Evolutionary conservation across 2,797 vertebrate species (phyloP).

Genomic region (Okamejei kenojei): DNA sequence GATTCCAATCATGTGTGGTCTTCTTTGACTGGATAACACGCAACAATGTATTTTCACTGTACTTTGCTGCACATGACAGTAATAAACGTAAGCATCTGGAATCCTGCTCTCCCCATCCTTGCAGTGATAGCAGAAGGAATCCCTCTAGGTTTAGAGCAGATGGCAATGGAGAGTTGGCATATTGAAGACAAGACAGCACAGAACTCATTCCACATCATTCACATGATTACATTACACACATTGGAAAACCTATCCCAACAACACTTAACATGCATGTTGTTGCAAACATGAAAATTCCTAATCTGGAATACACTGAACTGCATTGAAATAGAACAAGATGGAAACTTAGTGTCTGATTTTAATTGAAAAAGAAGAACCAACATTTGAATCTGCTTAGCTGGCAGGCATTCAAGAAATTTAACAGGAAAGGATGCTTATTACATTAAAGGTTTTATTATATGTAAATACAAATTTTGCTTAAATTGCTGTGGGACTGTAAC

Average conservation of each 20-base stretch:
- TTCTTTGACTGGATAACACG: no score
- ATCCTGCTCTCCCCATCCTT: no score
- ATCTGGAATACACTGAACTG: no score
- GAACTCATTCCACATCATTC: neutral
- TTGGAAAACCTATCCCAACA: neutral
- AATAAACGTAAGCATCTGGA: no score
- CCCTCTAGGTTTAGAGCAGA: neutral
- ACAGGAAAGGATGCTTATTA: neutral
- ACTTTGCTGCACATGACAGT: no score
- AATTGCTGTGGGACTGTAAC: neutral
- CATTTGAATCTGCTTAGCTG: neutral
- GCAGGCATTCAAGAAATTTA: neutral
- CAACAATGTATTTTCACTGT: no score
- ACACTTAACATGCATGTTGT: no score
- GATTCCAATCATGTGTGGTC: no score
- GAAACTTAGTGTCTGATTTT: neutral
- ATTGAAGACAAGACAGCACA: neutral
- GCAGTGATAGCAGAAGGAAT: neutral
- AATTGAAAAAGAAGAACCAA: neutral
- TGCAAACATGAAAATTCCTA: neutral
- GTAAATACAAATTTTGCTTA: constrained; percentile 1
- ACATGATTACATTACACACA: neutral
- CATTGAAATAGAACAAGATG: neutral
- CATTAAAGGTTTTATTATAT: neutral
- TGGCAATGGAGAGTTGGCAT: neutral